phyloP scores from a whole-genome alignment of 2,888 invertebrate genomes.

The Eledona agricola region DNA sequence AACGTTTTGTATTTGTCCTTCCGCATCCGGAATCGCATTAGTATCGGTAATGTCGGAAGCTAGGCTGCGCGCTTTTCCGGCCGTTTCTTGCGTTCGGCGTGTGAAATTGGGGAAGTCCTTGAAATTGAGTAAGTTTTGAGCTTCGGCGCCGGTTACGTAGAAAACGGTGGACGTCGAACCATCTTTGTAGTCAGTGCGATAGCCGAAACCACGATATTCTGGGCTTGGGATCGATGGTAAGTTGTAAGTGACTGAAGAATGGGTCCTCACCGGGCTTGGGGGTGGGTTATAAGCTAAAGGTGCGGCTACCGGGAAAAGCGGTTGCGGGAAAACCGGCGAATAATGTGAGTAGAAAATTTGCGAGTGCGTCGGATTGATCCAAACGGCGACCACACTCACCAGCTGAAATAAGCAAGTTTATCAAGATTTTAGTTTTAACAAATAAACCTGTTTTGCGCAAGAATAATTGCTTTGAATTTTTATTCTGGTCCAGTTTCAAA shows the following conservation, averaged over 20 bases:
- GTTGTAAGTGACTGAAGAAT: slow-evolving; percentile 19
- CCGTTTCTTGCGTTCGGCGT: slow-evolving; percentile 3
- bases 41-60: slow-evolving; percentile 49
- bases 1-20: slow-evolving; percentile 27
- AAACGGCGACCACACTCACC: slow-evolving; percentile 29
- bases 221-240: slow-evolving; percentile 7
- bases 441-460: slow-evolving; percentile 19
- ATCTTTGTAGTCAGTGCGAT: slow-evolving; percentile 50
- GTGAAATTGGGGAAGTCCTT: slow-evolving; percentile 20
- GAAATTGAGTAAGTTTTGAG: slow-evolving; percentile 32
- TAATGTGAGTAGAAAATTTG: slow-evolving; percentile 33
- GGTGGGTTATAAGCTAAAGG: slow-evolving; percentile 11
- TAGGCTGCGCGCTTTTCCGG: slow-evolving; percentile 40
- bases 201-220: slow-evolving; percentile 51
- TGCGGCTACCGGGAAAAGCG: slow-evolving; percentile 12
- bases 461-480: slow-evolving; percentile 22
- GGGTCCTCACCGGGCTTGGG: slow-evolving; percentile 1
- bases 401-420: slow-evolving; percentile 28
- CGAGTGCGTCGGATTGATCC: slow-evolving; percentile 17
- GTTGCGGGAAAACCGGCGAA: slow-evolving; percentile 20
- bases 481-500: slow-evolving; percentile 28
- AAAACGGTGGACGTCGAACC: slow-evolving; percentile 52
- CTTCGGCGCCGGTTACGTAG: slow-evolving; percentile 51
- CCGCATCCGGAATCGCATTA: slow-evolving; percentile 36
- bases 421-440: slow-evolving; percentile 7